These are phyloP conservation scores for Toxostoma redivivum DNA, from an alignment of 2,113 vertebrate species.

Conservation along the genomic window DNA sequence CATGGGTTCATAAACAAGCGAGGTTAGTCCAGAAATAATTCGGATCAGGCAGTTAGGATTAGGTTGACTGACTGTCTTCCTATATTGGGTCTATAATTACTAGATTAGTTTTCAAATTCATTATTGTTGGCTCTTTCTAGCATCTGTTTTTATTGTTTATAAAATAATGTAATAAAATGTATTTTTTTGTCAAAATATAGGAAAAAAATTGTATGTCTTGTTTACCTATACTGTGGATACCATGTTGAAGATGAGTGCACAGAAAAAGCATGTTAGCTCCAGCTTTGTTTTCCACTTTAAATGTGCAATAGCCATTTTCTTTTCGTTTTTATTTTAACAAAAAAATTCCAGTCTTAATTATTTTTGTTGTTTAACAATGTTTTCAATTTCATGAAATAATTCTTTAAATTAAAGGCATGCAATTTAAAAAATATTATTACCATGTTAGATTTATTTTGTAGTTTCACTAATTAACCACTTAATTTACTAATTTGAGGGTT, in stretches of 20 bases:
- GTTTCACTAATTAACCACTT: neutral
- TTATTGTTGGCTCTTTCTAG: neutral
- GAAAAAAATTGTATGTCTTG: neutral
- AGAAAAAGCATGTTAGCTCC: neutral
- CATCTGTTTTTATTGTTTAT: neutral
- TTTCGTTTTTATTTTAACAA: neutral
- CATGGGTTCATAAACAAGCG: neutral
- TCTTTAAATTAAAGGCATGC: neutral
- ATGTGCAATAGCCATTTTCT: neutral
- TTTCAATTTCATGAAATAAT: neutral
- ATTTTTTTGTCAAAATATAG: neutral
- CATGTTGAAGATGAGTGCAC: neutral
- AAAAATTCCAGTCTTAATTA: neutral
- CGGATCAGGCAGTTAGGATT: neutral
- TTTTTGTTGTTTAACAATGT: neutral
- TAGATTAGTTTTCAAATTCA: neutral
- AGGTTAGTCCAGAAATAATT: neutral
- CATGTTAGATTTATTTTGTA: constrained; percentile 1
- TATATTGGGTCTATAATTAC: neutral
- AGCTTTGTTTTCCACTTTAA: neutral
- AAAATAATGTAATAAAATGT: neutral
- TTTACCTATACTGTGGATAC: neutral
- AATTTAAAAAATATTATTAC: neutral
- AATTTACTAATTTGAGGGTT: neutral
- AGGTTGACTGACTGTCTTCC: neutral